Base-by-base conservation (phyloP, 2,888 invertebrate species). In the Tipula vernalis region DNA sequence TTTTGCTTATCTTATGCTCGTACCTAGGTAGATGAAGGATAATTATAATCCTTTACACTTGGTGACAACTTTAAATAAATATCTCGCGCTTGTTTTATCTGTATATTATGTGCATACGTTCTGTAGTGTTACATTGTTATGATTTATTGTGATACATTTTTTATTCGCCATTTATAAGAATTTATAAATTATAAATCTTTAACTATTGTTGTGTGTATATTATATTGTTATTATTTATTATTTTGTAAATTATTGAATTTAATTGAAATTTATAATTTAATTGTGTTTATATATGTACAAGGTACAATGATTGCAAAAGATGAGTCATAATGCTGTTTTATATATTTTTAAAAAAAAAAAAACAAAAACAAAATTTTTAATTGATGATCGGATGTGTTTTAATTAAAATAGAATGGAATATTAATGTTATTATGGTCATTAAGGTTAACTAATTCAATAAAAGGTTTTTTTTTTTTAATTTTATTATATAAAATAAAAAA, bases 1-100 rank as follows among this genome's bases (percentile, higher is more conserved):
- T 44, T 51, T 51, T 51, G 3, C 51, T 51, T 51, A n/a, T 71
- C 71, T 18, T 12, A 71, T 71, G 71, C 71, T 28, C 28, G 28
- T 71, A 71, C 28, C 71, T 71, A 18, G 51, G 18, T 57, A 57
- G 71, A 71, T 71, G 71, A 71, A 28, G 71, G 71, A 71, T 71
- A 71, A 71, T 71, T 71, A 71, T 71, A 71, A 71, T 71, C 71
- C 71, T 71, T 71, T 71, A 71, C 71, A 71, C 71, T 71, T 71
- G 71, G 71, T 71, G 71, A 71, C 71, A 71, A 71, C 71, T 28
- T 71, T 71, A 71, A 71, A 71, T 71, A 71, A 71, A 71, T 71
- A 71, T 71, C 3, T 71, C 12, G 71, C 28, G 28, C 71, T 71
- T 3, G 71, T 71, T 28, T 71, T 71, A 51, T 44, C 3, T 39